Base-by-base conservation (phyloP, 2,113 vertebrate species). In the Neolamprologus brichardi region DNA sequence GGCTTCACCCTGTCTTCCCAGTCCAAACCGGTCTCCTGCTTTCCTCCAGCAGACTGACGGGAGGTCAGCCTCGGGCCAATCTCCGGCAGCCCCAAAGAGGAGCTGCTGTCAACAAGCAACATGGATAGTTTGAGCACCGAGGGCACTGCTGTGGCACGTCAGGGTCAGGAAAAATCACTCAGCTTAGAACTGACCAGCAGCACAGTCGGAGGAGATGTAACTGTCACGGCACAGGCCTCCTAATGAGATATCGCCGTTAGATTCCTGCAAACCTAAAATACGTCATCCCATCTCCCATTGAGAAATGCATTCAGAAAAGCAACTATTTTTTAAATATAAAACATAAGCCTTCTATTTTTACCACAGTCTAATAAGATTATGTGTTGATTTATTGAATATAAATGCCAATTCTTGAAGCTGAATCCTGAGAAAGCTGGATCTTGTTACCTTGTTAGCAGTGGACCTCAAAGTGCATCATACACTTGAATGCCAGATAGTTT, bases 31-130 rank as follows among this genome's bases (percentile, higher is more conserved):
- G 86, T 86, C 87, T 88, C 72, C 64, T 83, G 30, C 60, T 78
- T 84, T 85, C 82, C 86, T 92, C 56, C 87, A 78, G 90, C 84
- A 51, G 85, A 89, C 88, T 92, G 92, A 91, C 92, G 91, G 90
- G 91, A 91, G 95, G 94, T 95, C 94, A 94, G 90, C 90, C 53
- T 44, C 82, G 14, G 92, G 91, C 91, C 89, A 82, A 80, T 83
- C 84, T 84, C 37, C 5, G 32, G 86, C 82, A 86, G 82, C 81
- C 92, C 92, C 91, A 86, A 81, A 89, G 67, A 92, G 88, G 91
- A 93, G 90, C 92, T 87, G 93, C 92, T 94, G 94, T 96, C 94
- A 95, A 94, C 92, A 93, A 93, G 92, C 88, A 81, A 84, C 91
- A 82, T 15, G 89, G 88, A 92, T 87, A 91, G 90, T 90, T 89